Conservation (phyloP, 2,797 vertebrate genomes). For the Sebastes steindachneri region DNA sequence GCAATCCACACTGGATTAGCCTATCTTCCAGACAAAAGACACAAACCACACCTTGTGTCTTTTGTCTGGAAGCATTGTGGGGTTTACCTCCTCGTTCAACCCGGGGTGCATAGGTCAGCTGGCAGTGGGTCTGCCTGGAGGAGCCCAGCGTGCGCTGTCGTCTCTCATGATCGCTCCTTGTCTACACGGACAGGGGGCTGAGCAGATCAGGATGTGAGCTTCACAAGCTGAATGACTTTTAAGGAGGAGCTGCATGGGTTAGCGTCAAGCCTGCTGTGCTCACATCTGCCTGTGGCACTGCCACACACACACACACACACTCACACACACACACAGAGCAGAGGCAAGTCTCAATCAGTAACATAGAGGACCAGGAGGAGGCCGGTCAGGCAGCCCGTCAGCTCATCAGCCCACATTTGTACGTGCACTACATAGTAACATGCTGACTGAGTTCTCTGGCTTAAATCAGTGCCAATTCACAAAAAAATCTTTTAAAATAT, state of each 20-base stretch:
- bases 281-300: conserved; percentile 41
- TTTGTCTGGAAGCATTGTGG: neutral
- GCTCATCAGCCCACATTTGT: neutral
- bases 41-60: conserved; percentile 19
- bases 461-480: neutral
- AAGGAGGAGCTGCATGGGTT: conserved; percentile 46
- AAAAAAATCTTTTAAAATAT: neutral
- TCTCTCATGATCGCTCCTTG: conserved; percentile 37
- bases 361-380: conserved; percentile 8
- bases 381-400: neutral
- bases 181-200: conserved; percentile 11
- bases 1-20: conserved; percentile 50
- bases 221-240: conserved; percentile 44
- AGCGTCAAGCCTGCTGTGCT: conserved; percentile 44
- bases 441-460: neutral
- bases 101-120: conserved; percentile 11
- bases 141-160: conserved; percentile 20
- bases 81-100: neutral
- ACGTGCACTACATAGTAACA: neutral
- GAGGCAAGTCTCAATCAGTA: conserved; percentile 40
- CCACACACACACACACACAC: neutral
- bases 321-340: neutral
- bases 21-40: conserved; percentile 29
- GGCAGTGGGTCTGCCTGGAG: neutral
- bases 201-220: conserved; percentile 35